A percentile compares a stretch with the other conserved stretches of the same genome.
phyloP scores from a whole-genome alignment of 1,140 invertebrate genomes.

The Apis cerana region DNA sequence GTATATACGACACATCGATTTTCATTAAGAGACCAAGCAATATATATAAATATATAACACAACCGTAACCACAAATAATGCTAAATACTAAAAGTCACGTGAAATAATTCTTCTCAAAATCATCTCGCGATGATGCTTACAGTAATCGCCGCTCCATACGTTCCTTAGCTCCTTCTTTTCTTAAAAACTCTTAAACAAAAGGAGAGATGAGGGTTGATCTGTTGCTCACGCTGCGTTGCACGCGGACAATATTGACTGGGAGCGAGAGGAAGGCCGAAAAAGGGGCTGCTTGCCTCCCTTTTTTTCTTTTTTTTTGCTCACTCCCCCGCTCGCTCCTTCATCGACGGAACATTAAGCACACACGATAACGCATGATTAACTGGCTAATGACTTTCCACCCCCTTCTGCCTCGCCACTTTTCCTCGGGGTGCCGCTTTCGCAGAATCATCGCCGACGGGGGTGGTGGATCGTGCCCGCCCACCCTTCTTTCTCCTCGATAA shows the following conservation, averaged over 20 bases:
- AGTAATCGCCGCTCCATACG: no score
- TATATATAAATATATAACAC: no score
- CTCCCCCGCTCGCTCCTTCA: constrained; percentile 77
- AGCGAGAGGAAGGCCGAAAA: constrained; percentile 69
- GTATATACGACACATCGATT: no score
- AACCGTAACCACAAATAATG: no score
- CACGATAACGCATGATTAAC: constrained; percentile 81
- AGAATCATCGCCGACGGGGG: constrained; percentile 50
- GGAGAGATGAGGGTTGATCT: constrained; percentile 69
- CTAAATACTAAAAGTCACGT: no score
- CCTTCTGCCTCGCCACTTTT: constrained; percentile 5
- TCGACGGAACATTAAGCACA: constrained; percentile 81
- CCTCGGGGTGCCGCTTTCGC: constrained; percentile 49
- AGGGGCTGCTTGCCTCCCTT: constrained; percentile 51
- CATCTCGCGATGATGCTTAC: no score
- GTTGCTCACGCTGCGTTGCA: constrained; percentile 74
- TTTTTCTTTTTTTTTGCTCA: constrained; percentile 57
- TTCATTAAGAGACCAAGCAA: no score
- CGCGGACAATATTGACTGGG: constrained; percentile 77
- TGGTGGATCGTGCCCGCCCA: constrained; percentile 13
- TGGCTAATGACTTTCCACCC: constrained; percentile 78
- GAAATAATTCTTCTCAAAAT: no score
- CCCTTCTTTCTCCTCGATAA: constrained; percentile 40
- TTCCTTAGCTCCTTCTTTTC: no score
- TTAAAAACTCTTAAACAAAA: neutral